These are phyloP conservation scores for Trematomus bernacchii DNA, from an alignment of 2,797 vertebrate species.

Conservation along the genomic window DNA sequence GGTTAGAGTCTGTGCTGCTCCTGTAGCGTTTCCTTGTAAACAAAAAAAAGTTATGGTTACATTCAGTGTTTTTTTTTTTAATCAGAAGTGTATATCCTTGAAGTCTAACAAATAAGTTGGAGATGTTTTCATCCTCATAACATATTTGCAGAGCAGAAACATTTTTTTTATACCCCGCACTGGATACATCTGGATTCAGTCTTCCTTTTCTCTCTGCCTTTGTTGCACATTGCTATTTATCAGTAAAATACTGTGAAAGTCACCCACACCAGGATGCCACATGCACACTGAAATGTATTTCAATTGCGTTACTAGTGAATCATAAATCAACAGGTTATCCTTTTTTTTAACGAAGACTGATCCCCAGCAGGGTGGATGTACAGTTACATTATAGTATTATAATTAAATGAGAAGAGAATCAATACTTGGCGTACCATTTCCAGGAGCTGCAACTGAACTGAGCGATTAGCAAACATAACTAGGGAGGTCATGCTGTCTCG, in stretches of 20 bases:
- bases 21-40: not conserved
- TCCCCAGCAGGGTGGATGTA: not conserved
- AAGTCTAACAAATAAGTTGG: not conserved
- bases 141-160: not conserved
- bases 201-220: not conserved
- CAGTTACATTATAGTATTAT: not conserved
- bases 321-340: not conserved
- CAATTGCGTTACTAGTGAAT: not conserved
- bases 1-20: not conserved
- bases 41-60: not conserved
- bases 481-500: slow-evolving; percentile 13
- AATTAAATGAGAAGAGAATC: slow-evolving; percentile 11
- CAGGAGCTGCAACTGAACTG: not conserved
- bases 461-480: not conserved
- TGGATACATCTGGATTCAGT: not conserved
- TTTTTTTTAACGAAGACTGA: not conserved
- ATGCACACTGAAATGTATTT: not conserved
- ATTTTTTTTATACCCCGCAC: not conserved
- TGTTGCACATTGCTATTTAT: not conserved
- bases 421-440: not conserved
- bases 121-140: not conserved
- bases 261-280: not conserved
- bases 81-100: not conserved
- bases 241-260: not conserved
- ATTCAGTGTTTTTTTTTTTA: too few relatives aligned